Percentiles rank a stretch among this genome's conserved stretches.
Evolutionary conservation across 2,797 vertebrate genomes (phyloP).

Genomic region (Hapalemur alaotrensis): DNA sequence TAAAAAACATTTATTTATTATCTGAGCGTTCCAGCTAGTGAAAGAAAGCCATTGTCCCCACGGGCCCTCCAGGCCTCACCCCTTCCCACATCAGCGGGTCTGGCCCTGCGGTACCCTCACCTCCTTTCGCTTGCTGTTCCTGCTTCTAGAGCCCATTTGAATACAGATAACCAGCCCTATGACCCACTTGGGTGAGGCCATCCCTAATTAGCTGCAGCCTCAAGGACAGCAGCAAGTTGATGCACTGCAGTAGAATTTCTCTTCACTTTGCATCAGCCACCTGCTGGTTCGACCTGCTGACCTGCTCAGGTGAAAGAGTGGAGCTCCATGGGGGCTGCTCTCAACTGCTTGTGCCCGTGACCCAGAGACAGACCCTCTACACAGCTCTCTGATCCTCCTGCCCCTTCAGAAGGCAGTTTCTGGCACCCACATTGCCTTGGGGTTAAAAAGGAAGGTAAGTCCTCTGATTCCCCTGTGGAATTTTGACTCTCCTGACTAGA

Average conservation of each 20-base stretch:
- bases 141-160: background rate
- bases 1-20: background rate
- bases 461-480: fast-evolving
- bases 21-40: background rate
- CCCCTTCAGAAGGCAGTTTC: background rate
- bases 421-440: background rate
- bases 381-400: background rate
- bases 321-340: background rate
- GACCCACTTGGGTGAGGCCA: background rate
- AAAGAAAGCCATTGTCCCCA: background rate
- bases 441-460: background rate
- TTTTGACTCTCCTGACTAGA: background rate
- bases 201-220: background rate
- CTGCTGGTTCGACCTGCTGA: background rate
- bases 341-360: background rate
- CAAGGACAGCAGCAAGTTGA: background rate
- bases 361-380: fast-evolving
- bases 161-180: background rate
- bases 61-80: background rate
- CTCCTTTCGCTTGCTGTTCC: background rate
- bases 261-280: background rate
- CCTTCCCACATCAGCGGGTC: background rate
- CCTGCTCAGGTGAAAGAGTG: background rate
- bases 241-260: background rate
- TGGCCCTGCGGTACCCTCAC: background rate